phyloP scores from a whole-genome alignment of 1,140 invertebrate genomes.

The Lasaia peninsularis region DNA sequence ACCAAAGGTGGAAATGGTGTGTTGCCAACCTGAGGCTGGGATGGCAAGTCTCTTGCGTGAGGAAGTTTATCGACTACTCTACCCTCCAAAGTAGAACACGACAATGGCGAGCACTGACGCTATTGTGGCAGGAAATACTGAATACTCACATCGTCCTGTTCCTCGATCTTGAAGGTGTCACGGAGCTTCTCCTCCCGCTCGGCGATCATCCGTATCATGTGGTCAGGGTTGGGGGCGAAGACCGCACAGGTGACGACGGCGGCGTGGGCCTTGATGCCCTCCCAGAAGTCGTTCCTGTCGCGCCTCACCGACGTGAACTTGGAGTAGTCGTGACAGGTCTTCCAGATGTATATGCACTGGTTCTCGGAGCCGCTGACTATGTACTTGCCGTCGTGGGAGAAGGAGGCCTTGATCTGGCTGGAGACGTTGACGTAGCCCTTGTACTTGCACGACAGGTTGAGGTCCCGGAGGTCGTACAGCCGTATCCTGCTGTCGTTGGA shows the following conservation, averaged over 20 bases:
- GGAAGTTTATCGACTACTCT: too few relatives aligned
- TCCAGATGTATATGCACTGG: conserved; percentile 98
- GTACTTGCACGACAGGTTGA: conserved; percentile 98
- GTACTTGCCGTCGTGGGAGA: conserved; percentile 97
- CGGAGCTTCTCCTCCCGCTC: conserved; percentile 78
- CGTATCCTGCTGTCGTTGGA: conserved; percentile 98
- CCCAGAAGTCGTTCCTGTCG: conserved; percentile 98
- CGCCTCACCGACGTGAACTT: conserved; percentile 96
- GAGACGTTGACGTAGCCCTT: conserved; percentile 96
- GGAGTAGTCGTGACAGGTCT: conserved; percentile 96
- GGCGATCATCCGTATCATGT: conserved; percentile 89
- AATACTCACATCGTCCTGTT: conserved; percentile 54
- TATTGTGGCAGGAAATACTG: background rate
- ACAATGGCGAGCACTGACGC: too few relatives aligned
- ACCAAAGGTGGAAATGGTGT: too few relatives aligned
- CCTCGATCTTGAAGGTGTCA: conserved; percentile 43
- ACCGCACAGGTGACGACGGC: conserved; percentile 97
- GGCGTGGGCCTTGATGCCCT: conserved; percentile 97
- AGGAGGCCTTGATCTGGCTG: conserved; percentile 98
- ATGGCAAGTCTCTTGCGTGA: too few relatives aligned
- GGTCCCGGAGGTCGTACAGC: conserved; percentile 96
- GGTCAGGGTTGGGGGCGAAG: conserved; percentile 97
- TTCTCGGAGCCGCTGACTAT: conserved; percentile 99
- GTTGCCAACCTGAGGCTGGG: too few relatives aligned
- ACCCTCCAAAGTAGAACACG: too few relatives aligned